These are phyloP conservation scores for Talpa occidentalis DNA, from an alignment of 2,113 vertebrate genomes.

Conservation along the genomic window DNA sequence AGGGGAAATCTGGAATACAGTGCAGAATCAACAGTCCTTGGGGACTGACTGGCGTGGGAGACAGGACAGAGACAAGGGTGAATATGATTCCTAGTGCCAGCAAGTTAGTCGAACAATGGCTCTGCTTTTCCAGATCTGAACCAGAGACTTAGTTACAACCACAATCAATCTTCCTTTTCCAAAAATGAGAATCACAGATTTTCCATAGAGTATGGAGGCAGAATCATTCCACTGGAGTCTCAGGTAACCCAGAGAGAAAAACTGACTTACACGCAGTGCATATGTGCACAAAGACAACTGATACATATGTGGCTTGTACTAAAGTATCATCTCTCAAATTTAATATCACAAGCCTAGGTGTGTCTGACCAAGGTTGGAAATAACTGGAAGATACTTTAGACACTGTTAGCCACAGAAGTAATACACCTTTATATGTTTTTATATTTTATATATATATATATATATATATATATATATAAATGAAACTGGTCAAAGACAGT, in stretches of 20 bases:
- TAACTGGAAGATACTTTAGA: neutral
- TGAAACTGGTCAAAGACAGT: neutral
- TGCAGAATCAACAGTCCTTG: neutral
- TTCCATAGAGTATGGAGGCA: neutral
- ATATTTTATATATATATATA: too few relatives aligned
- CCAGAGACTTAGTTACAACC: neutral
- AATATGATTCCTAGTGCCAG: neutral
- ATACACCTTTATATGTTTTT: neutral
- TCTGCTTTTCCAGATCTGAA: neutral
- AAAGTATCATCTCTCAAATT: neutral
- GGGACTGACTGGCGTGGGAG: neutral
- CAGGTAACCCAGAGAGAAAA: neutral
- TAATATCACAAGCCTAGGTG: neutral
- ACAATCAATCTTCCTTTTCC: neutral
- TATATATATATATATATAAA: neutral
- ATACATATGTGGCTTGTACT: neutral
- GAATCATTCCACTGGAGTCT: neutral
- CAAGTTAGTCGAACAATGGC: neutral
- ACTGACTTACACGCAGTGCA: neutral
- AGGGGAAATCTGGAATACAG: neutral
- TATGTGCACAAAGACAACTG: neutral
- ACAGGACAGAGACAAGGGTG: neutral
- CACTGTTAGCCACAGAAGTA: neutral
- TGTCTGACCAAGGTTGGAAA: neutral
- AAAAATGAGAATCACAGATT: neutral